Percentiles rank a stretch among this genome's conserved stretches.
Evolutionary conservation across 2,888 invertebrate genomes (phyloP).

Genomic region (Leptopilina syphax): DNA sequence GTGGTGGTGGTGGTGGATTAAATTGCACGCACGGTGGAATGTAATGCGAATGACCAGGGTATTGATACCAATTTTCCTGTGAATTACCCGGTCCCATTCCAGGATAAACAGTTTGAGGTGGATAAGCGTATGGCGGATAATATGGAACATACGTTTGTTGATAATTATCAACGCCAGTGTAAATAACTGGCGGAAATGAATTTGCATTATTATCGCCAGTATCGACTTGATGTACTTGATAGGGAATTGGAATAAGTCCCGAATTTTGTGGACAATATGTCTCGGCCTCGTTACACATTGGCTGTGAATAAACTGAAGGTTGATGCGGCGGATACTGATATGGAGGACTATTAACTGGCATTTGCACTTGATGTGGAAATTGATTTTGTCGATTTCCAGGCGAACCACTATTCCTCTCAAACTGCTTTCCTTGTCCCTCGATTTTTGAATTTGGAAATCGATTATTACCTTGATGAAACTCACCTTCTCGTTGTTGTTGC

Average conservation of each 20-base stretch:
- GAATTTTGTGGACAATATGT: conserved; percentile 59
- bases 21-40: conserved; percentile 49
- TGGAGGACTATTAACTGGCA: conserved; percentile 46
- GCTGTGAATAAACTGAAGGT: conserved; percentile 59
- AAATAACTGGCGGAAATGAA: conserved; percentile 56
- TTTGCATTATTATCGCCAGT: conserved; percentile 56
- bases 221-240: conserved; percentile 60
- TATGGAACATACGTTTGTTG: conserved; percentile 58
- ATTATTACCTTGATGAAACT: conserved; percentile 42
- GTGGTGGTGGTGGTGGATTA: not conserved
- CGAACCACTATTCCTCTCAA: conserved; percentile 43
- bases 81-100: conserved; percentile 45
- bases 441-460: conserved; percentile 31
- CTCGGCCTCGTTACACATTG: conserved; percentile 62
- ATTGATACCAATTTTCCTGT: conserved; percentile 67
- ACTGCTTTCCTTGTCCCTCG: conserved; percentile 42
- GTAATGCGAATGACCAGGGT: conserved; percentile 63
- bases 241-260: conserved; percentile 61
- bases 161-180: conserved; percentile 57
- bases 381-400: conserved; percentile 45
- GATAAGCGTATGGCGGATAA: conserved; percentile 63
- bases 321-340: conserved; percentile 60
- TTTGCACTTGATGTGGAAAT: conserved; percentile 46
- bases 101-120: conserved; percentile 59
- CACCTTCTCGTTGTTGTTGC: conserved; percentile 42